phyloP scores from a whole-genome alignment of 2,113 vertebrate genomes.

The Epinephelus moara region DNA sequence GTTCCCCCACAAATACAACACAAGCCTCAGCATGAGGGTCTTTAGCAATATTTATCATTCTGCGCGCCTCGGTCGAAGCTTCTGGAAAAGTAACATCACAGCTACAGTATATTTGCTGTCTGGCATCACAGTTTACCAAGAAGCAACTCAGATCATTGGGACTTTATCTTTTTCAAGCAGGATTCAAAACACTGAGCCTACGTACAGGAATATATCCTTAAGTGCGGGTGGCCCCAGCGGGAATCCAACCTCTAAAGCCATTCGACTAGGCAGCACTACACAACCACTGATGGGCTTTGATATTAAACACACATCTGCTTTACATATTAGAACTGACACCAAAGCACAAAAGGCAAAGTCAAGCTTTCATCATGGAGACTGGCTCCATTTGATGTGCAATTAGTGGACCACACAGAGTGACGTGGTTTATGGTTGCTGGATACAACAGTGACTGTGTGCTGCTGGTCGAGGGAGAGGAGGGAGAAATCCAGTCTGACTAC shows the following conservation, averaged over 20 bases:
- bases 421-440: constrained; percentile 67
- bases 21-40: constrained; percentile 27
- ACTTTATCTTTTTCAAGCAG: background rate
- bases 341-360: constrained; percentile 72
- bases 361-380: constrained; percentile 80
- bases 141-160: constrained; percentile 18
- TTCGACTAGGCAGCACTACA: constrained; percentile 54
- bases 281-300: constrained; percentile 65
- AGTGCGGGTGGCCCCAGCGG: constrained; percentile 74
- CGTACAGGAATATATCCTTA: constrained; percentile 60
- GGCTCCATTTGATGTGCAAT: constrained; percentile 77
- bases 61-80: background rate
- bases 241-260: constrained; percentile 59
- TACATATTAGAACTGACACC: constrained; percentile 79
- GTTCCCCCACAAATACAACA: constrained; percentile 38
- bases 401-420: constrained; percentile 79
- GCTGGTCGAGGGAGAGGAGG: constrained; percentile 20
- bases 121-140: background rate
- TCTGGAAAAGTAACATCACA: background rate
- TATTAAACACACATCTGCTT: constrained; percentile 83
- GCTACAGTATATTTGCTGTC: background rate
- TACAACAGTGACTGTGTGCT: constrained; percentile 36
- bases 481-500: background rate
- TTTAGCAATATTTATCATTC: constrained; percentile 7
- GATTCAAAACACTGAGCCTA: constrained; percentile 21